Base-by-base conservation (phyloP, 2,797 vertebrate species). In the Molothrus ater region DNA sequence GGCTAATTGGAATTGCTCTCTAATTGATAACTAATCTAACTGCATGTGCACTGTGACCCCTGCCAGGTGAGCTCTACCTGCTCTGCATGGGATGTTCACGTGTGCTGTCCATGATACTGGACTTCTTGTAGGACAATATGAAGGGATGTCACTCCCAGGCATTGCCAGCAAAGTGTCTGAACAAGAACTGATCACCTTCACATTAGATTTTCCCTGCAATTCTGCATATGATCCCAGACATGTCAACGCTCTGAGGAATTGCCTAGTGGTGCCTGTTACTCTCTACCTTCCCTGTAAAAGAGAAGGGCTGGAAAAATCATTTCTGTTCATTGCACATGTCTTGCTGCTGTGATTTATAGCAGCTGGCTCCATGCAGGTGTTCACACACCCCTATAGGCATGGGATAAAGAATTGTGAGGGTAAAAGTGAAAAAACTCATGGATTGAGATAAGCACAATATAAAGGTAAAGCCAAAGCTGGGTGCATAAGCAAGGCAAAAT, bases 161-260 rank as follows among this genome's bases (percentile, higher is more conserved):
- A 31, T n/a, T 71, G 34, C 9, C 43, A 50, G 31, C 28, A 15
- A 54, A 66, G n/a, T 43, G 5, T 56, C 50, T 48, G 38, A 80
- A 48, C n/a, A 54, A 56, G 61, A 56, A 20, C 0, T 43, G 29
- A 16, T 71, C 19, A 34, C 26, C 42, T 42, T 69, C 29, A 69
- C 24, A 10, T 12, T 12, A 45, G 32, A 48, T 81, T 71, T 89
- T 81, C 29, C 19, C 28, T 74, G n/a, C 10, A 68, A 1, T 70
- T 91, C 81, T 66, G 36, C 10, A 2, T 31, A 13, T 22, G 12
- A 48, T 48, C 51, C 48, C 0, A 0, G 15, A 8, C 4, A 2
- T 3, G 3, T 60, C 51, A 73, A 3, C 1, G 3, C 42, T 72
- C 50, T 36, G 16, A 57, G 43, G 13, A 81, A 31, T 61, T 85